Evolutionary conservation across 2,113 vertebrate species (phyloP), one percentile per base, ranked within the genome.

Genomic region (Catharus bicknelli): DNA sequence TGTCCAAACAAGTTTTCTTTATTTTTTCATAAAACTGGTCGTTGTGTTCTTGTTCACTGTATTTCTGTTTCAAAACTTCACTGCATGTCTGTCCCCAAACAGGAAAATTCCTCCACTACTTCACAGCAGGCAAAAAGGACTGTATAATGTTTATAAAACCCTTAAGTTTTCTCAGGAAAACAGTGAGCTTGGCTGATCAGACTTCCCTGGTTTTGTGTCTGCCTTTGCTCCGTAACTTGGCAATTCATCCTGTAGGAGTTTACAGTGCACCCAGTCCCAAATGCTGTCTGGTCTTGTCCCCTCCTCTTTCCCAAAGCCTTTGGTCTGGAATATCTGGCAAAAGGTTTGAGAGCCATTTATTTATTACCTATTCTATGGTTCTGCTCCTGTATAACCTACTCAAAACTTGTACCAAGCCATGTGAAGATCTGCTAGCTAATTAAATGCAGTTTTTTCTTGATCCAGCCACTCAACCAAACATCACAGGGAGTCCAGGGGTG

Each of bases 181-280:
- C 22, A n/a, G 30, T 45, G 67, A 59, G n/a, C 11, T 61, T 40
- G 4, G 25, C 7, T 63, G 38, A 18, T 15, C 19, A 11, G 22
- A 21, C 6, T 25, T 53, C 4, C 11, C 13, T 25, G 45, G 14
- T 3, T 88, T 77, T 86, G 13, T 21, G 38, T 53, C 27, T 70
- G 16, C 17, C 19, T 82, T 34, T 93, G 59, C 77, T 43, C 36
- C 64, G 47, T 58, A 16, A 43, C 21, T 51, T 73, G 47, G 26
- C 29, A 50, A 6, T 51, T 83, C 16, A 32, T 47, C 59, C 72
- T 34, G 15, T 4, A 11, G 6, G 32, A 13, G 11, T 62, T 81
- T 30, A 5, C 21, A 51, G 23, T 7, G 11, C 11, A 4, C 36
- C 9, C 38, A 25, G 19, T 47, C 10, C 29, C 0, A 0, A 51